Evolutionary conservation across 2,888 invertebrate species (phyloP), one percentile per base, ranked within the genome.

Genomic region (Hyposoter didymator): DNA sequence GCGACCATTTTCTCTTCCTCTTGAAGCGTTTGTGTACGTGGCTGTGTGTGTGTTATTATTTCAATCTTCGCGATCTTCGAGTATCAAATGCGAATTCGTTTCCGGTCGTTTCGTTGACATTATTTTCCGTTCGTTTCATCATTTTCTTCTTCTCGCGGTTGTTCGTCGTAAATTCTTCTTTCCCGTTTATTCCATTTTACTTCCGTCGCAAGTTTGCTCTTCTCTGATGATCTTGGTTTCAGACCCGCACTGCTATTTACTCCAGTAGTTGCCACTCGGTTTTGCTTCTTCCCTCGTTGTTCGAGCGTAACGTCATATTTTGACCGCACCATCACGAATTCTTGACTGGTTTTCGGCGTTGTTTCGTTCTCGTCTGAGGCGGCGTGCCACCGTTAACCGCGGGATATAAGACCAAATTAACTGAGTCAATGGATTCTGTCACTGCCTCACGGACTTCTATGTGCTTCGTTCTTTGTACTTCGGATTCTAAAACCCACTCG

Each of bases 401-500:
- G 3, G 94, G 92, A 75, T 92, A 92, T 7, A 94, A 89, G 6
- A 91, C 90, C 72, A 89, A 47, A 45, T 89, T 90, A 8, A 94
- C 90, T 79, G 90, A 92, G 28, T 92, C 91, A 8, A 92, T 90
- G 0, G 90, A 88, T 8, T 86, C 88, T 17, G 90, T 72, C 17
- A 91, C 91, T 22, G 90, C 91, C 8, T 90, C 88, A 3, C 93
- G 90, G 84, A 94, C 92, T 52, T 88, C 90, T 28, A 94, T 92
- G 79, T 91, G 92, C 76, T 94, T 93, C 84, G 93, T 93, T 47
- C 90, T 90, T 87, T 91, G 91, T 75, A 94, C 94, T 89, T 95
- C 94, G 43, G 94, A 92, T 90, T 97, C 97, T 0, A 96, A 95
- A 88, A 98, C 95, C 98, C 98, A 98, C 92, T 97, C 97, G 94